Evolutionary conservation across 2,113 vertebrate species (phyloP).

Genomic region (Rhegmatorhina hoffmannsi): DNA sequence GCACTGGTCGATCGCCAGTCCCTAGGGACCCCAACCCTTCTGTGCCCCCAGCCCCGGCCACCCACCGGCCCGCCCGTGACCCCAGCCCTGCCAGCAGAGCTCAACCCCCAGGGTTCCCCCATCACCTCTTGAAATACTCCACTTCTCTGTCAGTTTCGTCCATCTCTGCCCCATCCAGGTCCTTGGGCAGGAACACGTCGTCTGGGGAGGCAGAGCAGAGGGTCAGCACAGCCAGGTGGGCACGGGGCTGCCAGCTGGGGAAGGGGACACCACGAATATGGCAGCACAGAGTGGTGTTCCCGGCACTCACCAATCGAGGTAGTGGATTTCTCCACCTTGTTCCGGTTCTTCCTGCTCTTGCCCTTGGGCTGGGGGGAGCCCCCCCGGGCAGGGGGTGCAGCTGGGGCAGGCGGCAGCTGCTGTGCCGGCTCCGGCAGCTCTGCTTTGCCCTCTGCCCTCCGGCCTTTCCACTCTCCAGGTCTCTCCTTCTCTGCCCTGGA

Average conservation of each 20-base stretch:
- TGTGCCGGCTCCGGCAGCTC: conserved; percentile 21
- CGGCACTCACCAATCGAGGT: conserved; percentile 83
- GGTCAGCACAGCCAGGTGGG: rapidly evolving
- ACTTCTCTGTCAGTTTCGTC: conserved; percentile 98
- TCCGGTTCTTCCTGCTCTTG: conserved; percentile 91
- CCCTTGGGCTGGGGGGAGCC: conserved; percentile 86
- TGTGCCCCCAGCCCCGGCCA: not conserved
- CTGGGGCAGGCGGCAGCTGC: not conserved
- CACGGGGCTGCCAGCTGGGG: not conserved
- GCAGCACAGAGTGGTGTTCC: rapidly evolving
- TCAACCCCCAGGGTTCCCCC: rapidly evolving
- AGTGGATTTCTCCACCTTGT: conserved; percentile 89
- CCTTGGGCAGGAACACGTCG: conserved; percentile 98
- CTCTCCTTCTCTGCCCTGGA: conserved; percentile 78
- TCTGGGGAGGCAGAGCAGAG: conserved; percentile 77
- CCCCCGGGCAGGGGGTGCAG: conserved; percentile 21
- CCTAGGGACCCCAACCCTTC: too few species aligned
- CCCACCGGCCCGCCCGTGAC: not conserved
- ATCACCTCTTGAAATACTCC: conserved; percentile 97
- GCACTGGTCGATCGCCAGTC: too few species aligned
- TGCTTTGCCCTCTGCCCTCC: conserved; percentile 59
- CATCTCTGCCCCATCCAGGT: conserved; percentile 92
- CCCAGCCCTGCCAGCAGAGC: rapidly evolving
- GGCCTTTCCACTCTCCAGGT: conserved; percentile 59
- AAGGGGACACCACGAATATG: rapidly evolving